Base-by-base conservation (phyloP, 1,140 invertebrate genomes). In the Pygmarrhopalites habei region DNA sequence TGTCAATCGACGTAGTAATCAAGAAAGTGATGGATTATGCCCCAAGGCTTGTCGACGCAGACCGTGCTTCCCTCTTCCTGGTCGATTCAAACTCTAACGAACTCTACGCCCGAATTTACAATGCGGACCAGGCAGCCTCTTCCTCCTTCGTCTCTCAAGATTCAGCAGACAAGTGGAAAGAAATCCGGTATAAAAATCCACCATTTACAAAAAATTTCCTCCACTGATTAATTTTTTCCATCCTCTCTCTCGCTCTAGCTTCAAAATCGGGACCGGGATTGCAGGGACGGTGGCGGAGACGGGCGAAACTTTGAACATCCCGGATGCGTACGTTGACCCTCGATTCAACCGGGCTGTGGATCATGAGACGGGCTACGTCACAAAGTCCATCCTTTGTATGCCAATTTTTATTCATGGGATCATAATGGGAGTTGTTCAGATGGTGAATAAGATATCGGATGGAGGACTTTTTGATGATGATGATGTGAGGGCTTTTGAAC, bases 21-120 rank as follows among this genome's bases (percentile, higher is more conserved):
- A 85, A 87, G 74, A 89, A 88, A 74, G 86, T 92, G 51, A 85
- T 92, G 81, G 86, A 87, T 72, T 88, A 86, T 73, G 87, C 87
- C 0, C 86, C 89, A 74, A 80, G 82, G 56, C 76, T 92, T 7
- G 88, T 91, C 0, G 83, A 86, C 69, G 89, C 89, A 0, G 89
- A 92, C 74, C 74, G 88, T 59, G 86, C 87, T 0, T 89, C 87
- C 0, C 75, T 90, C 19, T 90, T 90, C 73, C 78, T 90, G 2
- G 78, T 89, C 0, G 87, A 89, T 74, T 78, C 79, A 25, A 81
- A 81, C 63, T 85, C 80, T 55, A 80, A 82, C 60, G 86, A 91
- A 74, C 77, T 92, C 10, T 90, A 89, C 70, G 87, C 89, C 1
- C 81, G 55, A n/a, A 29, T 66, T 12, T 66, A 60, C 53, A 65